Percentiles rank a stretch among this genome's conserved stretches.
Evolutionary conservation across 2,113 vertebrate genomes (phyloP).

Genomic region (Heteronetta atricapilla): DNA sequence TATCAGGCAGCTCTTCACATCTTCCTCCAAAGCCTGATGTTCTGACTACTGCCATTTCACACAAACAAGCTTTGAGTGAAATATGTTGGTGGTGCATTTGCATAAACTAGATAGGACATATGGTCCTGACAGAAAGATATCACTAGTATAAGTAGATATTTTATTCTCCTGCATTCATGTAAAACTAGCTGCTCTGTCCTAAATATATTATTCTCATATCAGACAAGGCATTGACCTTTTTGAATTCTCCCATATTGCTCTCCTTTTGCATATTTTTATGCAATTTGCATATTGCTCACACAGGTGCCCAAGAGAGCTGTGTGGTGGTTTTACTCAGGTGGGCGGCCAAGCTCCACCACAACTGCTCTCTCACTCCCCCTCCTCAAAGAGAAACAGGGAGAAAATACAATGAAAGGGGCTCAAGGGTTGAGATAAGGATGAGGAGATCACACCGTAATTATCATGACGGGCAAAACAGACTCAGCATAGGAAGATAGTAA

Average conservation of each 20-base stretch:
- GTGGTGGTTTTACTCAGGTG: too few species aligned
- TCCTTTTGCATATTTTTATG: too few species aligned
- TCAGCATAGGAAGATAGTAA: too few species aligned
- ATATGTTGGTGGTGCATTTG: neutral
- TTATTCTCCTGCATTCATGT: neutral
- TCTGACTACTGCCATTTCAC: neutral
- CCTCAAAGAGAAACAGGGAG: too few species aligned
- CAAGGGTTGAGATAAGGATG: too few species aligned
- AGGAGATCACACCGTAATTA: too few species aligned
- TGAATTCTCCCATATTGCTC: neutral
- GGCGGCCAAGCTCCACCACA: too few species aligned
- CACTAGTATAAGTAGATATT: neutral
- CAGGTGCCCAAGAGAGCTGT: neutral
- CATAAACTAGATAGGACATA: neutral
- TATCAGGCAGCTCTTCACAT: neutral
- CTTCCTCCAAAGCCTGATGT: neutral
- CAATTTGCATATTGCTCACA: neutral
- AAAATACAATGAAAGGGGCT: too few species aligned
- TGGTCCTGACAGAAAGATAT: slow-evolving; percentile 6
- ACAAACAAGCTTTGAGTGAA: neutral
- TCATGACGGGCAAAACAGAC: too few species aligned
- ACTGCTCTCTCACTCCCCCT: too few species aligned
- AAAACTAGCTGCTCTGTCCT: neutral
- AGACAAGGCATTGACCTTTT: neutral
- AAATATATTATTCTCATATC: neutral